Evolutionary conservation across 2,888 invertebrate genomes (phyloP).

Genomic region (Sicus ferrugineus): DNA sequence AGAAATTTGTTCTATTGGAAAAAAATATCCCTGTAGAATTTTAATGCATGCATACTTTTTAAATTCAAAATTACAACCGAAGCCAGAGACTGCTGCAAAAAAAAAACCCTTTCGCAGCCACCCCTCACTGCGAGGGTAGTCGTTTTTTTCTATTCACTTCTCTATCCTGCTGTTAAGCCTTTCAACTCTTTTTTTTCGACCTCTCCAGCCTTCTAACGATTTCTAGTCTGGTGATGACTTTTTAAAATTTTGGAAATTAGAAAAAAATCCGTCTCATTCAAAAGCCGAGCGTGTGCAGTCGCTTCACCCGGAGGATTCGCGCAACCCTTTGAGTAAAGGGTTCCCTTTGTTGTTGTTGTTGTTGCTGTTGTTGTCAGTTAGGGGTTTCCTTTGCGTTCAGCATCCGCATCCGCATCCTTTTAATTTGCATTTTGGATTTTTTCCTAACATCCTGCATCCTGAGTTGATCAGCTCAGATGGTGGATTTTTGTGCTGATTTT

Average conservation of each 20-base stretch:
- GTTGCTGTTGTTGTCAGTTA: no score
- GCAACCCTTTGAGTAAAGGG: slow-evolving; percentile 55
- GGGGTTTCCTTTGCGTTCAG: not conserved
- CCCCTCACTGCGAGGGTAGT: slow-evolving; percentile 31
- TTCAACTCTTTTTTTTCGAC: slow-evolving; percentile 42
- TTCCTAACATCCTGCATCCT: slow-evolving; percentile 29
- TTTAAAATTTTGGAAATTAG: slow-evolving; percentile 30
- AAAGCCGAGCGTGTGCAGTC: slow-evolving; percentile 42
- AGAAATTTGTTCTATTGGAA: slow-evolving; percentile 23
- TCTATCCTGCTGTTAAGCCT: slow-evolving; percentile 44
- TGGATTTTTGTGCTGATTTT: slow-evolving; percentile 30
- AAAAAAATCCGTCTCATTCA: slow-evolving; percentile 21
- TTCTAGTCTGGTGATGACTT: slow-evolving; percentile 36
- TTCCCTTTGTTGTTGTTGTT: no score
- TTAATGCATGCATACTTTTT: slow-evolving; percentile 46
- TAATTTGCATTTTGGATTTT: slow-evolving; percentile 60
- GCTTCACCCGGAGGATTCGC: slow-evolving; percentile 50
- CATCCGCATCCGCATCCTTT: slow-evolving; percentile 45
- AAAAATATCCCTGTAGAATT: slow-evolving; percentile 33
- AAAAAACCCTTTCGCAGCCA: slow-evolving; percentile 16
- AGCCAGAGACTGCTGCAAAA: slow-evolving; percentile 9
- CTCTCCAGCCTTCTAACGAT: slow-evolving; percentile 24
- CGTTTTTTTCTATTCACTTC: slow-evolving; percentile 10
- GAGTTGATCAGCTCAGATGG: slow-evolving; percentile 38
- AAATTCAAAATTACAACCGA: slow-evolving; percentile 30